Base-by-base conservation (phyloP, 2,888 invertebrate genomes). In the Melanotus villosus region DNA sequence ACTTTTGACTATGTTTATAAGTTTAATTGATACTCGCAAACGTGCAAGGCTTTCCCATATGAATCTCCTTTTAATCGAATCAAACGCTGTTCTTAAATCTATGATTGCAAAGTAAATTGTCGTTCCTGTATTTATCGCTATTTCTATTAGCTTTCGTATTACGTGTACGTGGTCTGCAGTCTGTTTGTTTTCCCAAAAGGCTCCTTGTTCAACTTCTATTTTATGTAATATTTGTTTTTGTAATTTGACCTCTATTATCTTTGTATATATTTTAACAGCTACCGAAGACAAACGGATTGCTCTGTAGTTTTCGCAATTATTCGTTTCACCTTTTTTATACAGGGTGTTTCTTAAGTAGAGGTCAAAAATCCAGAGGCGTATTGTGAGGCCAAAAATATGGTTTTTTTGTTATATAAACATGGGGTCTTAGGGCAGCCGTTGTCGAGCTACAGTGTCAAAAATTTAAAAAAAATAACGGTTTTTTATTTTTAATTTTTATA, bases 131-230 rank as follows among this genome's bases (percentile, higher is more conserved):
- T 36, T 36, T n/a, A 36, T 36, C 10, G 36, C 36, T 36, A 10
- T 36, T 36, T 36, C 36, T 36, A n/a, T 36, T 3, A n/a, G 9
- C n/a, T 36, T 36, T n/a, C n/a, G 3, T 36, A 36, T 36, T 36
- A 36, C 36, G n/a, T 36, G 36, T 4, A n/a, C 36, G 10, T 36
- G 36, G n/a, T 36, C 36, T n/a, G 36, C 36, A 7, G 36, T 36
- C 10, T 36, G n/a, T 36, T 36, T 36, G 2, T 4, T 3, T 36
- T 36, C 36, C 36, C 36, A 36, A n/a, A 36, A 36, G 2, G n/a
- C 36, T 36, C 36, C 36, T n/a, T 36, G 36, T 36, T n/a, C n/a
- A n/a, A n/a, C n/a, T n/a, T n/a, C 36, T n/a, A 36, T 36, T 36
- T 36, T 36, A n/a, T 36, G 5, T n/a, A 36, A 10, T 36, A n/a